Conservation (phyloP, 2,888 invertebrate genomes). For the Mamestra brassicae region DNA sequence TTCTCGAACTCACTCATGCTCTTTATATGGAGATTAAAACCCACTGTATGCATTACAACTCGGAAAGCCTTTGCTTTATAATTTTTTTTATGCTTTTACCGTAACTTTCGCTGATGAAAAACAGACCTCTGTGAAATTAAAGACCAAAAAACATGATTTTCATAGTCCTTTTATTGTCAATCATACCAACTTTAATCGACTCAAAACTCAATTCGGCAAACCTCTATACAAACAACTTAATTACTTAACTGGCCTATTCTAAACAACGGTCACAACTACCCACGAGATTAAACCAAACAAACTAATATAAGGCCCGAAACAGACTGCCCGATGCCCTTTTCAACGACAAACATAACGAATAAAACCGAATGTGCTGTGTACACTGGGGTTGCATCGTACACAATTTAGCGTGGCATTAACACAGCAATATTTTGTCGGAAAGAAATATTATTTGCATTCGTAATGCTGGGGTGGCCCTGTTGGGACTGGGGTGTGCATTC, state of each 20-base stretch:
- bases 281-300: slow-evolving; percentile 56
- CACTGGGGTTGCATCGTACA: slow-evolving; percentile 79
- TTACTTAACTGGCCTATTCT: slow-evolving; percentile 33
- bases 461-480: slow-evolving; percentile 76
- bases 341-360: slow-evolving; percentile 84
- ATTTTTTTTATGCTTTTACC: slow-evolving; percentile 27
- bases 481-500: slow-evolving; percentile 80
- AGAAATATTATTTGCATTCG: slow-evolving; percentile 90
- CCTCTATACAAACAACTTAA: slow-evolving; percentile 24
- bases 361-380: slow-evolving; percentile 84
- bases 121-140: neutral
- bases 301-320: slow-evolving; percentile 55
- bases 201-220: slow-evolving; percentile 23
- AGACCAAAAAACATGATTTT: neutral
- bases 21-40: slow-evolving; percentile 50
- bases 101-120: slow-evolving; percentile 7
- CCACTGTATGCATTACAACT: slow-evolving; percentile 38
- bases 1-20: slow-evolving; percentile 41
- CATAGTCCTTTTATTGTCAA: neutral
- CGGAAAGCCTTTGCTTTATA: slow-evolving; percentile 28
- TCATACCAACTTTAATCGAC: neutral
- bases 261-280: slow-evolving; percentile 45
- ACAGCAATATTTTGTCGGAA: slow-evolving; percentile 86
- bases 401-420: slow-evolving; percentile 88
- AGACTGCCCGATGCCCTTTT: slow-evolving; percentile 76